Conservation (phyloP, 2,888 invertebrate species). For the Tineola bisselliella region DNA sequence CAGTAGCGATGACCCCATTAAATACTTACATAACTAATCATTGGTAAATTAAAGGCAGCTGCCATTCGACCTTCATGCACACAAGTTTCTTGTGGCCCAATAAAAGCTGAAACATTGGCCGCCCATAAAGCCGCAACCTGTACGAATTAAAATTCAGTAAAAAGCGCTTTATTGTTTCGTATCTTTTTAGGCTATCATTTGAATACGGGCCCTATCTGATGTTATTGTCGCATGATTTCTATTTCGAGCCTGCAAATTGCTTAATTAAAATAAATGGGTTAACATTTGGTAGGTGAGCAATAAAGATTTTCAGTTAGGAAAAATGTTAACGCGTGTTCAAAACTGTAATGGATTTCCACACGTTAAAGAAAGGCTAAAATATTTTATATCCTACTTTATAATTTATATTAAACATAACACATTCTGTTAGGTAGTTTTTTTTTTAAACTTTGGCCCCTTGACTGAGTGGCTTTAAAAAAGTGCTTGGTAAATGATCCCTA, state of each 20-base stretch:
- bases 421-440: too few relatives aligned
- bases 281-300: not conserved
- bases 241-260: not conserved
- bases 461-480: too few relatives aligned
- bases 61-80: slow-evolving; percentile 94
- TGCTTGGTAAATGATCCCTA: too few relatives aligned
- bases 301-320: too few relatives aligned
- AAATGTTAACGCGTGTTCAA: too few relatives aligned
- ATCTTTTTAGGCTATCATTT: slow-evolving; percentile 6
- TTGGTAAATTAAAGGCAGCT: slow-evolving; percentile 91
- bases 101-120: slow-evolving; percentile 84
- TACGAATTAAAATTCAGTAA: not conserved
- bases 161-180: not conserved
- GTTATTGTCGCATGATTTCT: not conserved
- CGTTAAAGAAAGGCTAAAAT: too few relatives aligned
- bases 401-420: too few relatives aligned
- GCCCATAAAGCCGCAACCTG: slow-evolving; percentile 86
- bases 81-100: slow-evolving; percentile 85
- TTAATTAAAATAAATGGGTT: not conserved
- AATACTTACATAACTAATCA: slow-evolving; percentile 93
- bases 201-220: slow-evolving; percentile 4
- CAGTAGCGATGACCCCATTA: not conserved
- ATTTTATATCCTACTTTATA: too few relatives aligned
- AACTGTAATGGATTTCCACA: too few relatives aligned
- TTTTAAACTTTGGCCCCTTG: too few relatives aligned